Evolutionary conservation across 1,140 invertebrate species (phyloP), one percentile per base, ranked within the genome.

Genomic region (Lasioglossum albipes): DNA sequence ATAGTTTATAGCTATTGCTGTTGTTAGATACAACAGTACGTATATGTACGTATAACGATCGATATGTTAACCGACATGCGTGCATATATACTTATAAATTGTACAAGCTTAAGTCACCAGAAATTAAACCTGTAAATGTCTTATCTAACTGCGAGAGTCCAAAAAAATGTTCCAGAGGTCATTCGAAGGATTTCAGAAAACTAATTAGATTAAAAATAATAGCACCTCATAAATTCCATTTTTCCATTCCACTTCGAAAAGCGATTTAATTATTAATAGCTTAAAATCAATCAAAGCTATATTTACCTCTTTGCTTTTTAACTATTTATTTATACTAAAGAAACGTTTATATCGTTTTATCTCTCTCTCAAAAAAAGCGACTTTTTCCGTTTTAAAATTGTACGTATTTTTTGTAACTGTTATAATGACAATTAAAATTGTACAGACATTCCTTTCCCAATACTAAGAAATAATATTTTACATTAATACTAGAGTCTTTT

Each of bases 1-100:
- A 86, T 86, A 86, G 84, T 83, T 83, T 80, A 86, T 85, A 85
- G 72, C 18, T 62, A 64, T 89, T 83, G 80, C 79, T 84, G 79
- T 78, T 82, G 81, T 78, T 82, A 82, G 71, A 70, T 65, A 52
- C 42, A 72, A 69, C 64, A 68, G 57, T 83, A 73, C 31, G 13
- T 69, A 54, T 69, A 54, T 86, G 57, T 45, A 77, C 70, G 42
- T 69, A 75, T 79, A 76, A 27, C 27, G 12, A 68, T 70, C 27
- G 12, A 68, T 70, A 68, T 41, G 59, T 49, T 54, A 20, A 16
- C 52, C 16, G 52, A 62, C 64, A 16, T 68, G 36, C 65, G 70
- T 62, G 64, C 20, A 69, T 27, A 69, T 68, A 69, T 78, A 84
- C 70, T n/a, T 79, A 82, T 82, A 79, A 62, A 72, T 79, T 27